phyloP scores from a whole-genome alignment of 2,888 invertebrate species.

The Xestia sexstrigata region DNA sequence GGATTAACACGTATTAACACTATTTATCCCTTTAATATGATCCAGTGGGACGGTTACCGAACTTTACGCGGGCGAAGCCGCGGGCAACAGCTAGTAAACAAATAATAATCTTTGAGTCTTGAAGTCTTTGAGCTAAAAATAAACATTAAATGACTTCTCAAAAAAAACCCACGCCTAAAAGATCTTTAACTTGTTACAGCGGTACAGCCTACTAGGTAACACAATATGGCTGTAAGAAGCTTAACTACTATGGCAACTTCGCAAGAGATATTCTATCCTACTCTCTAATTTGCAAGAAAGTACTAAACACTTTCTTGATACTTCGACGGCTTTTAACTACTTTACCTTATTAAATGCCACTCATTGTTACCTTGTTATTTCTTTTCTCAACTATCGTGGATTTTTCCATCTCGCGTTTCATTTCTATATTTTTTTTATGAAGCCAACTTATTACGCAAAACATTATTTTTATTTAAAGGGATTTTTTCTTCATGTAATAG shows the following conservation, averaged over 20 bases:
- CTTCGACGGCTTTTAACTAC: neutral
- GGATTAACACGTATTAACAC: no score
- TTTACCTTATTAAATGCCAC: neutral
- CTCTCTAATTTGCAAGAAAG: neutral
- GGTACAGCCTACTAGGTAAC: conserved; percentile 6
- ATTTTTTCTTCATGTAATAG: neutral
- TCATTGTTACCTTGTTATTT: neutral
- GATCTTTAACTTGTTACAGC: neutral
- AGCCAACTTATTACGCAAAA: no score
- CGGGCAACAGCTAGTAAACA: no score
- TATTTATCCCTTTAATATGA: no score
- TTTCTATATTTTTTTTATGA: neutral
- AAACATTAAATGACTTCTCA: neutral
- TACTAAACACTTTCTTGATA: conserved; percentile 24
- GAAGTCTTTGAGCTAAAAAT: neutral
- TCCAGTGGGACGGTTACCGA: no score
- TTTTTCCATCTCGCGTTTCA: neutral
- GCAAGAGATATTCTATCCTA: conserved; percentile 5
- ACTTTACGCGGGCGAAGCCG: no score
- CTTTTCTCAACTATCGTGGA: neutral
- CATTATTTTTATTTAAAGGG: neutral
- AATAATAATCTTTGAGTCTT: neutral
- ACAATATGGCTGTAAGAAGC: conserved; percentile 23
- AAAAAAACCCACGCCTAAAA: neutral
- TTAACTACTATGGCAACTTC: conserved; percentile 25